A percentile compares a stretch with the other conserved stretches of the same genome.
phyloP scores from a whole-genome alignment of 64 coral and sea anemone species.

The Stylophora pistillata region DNA sequence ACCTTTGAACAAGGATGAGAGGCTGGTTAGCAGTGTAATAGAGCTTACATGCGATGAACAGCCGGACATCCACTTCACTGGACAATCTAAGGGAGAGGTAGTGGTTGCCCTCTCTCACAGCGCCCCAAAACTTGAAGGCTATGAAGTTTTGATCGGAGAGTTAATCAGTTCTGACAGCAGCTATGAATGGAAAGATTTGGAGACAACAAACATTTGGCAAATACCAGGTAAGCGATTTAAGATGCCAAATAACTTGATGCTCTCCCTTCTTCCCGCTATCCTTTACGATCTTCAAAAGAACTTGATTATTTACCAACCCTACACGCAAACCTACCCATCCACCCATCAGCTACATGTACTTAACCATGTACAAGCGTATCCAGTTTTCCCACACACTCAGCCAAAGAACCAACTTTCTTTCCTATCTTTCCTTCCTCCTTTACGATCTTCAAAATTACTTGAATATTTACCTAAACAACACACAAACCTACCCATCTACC shows the following conservation, averaged over 20 bases:
- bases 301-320: too few relatives aligned
- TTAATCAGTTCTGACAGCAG: background rate
- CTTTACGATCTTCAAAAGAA: background rate
- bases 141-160: slow-evolving; percentile 10
- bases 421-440: too few relatives aligned
- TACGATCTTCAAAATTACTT: too few relatives aligned
- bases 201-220: background rate
- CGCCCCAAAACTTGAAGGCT: background rate
- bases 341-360: too few relatives aligned
- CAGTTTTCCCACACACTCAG: too few relatives aligned
- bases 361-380: too few relatives aligned
- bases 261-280: background rate
- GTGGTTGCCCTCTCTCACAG: slow-evolving; percentile 7
- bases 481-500: too few relatives aligned
- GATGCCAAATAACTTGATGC: background rate
- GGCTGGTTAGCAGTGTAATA: slow-evolving; percentile 4
- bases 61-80: background rate
- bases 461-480: too few relatives aligned
- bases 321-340: too few relatives aligned
- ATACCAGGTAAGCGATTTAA: background rate
- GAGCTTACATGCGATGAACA: background rate
- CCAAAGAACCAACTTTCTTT: too few relatives aligned
- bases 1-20: background rate
- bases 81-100: background rate
- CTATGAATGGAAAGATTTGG: slow-evolving; percentile 21